A percentile compares a stretch with the other conserved stretches of the same genome.
Conservation (phyloP, 2,113 vertebrate genomes). For the Alosa alosa region DNA sequence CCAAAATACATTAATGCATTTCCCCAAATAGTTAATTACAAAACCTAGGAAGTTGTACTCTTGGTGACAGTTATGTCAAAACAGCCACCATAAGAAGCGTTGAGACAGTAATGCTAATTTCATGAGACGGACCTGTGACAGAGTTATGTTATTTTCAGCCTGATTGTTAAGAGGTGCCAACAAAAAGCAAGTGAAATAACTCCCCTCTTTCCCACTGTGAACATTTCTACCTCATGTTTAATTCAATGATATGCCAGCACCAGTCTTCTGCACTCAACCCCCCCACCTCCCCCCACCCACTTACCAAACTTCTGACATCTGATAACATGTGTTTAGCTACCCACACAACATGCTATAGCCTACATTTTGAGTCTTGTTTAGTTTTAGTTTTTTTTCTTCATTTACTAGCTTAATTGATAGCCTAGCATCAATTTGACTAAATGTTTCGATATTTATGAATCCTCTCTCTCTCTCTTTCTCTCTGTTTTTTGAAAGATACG, state of each 20-base stretch:
- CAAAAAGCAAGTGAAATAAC: background rate
- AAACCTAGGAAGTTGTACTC: background rate
- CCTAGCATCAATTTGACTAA: background rate
- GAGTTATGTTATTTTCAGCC: background rate
- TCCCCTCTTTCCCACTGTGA: background rate
- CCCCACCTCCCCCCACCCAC: background rate
- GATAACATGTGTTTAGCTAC: background rate
- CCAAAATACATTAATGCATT: no score
- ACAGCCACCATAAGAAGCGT: background rate
- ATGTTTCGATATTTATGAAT: background rate
- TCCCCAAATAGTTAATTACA: background rate
- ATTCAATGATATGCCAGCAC: background rate
- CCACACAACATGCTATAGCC: background rate
- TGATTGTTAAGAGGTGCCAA: background rate
- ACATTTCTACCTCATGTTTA: slow-evolving; percentile 13
- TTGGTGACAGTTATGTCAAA: background rate
- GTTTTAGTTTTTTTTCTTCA: background rate
- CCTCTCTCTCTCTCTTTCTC: background rate
- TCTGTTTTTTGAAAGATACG: background rate
- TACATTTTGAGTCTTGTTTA: background rate
- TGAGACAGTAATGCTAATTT: background rate
- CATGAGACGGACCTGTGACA: background rate
- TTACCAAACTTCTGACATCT: background rate
- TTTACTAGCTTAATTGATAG: background rate
- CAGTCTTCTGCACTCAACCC: background rate